Percentiles rank a stretch among this genome's conserved stretches.
Conservation (phyloP, 2,888 invertebrate species). For the Sarcophaga subvicina region DNA sequence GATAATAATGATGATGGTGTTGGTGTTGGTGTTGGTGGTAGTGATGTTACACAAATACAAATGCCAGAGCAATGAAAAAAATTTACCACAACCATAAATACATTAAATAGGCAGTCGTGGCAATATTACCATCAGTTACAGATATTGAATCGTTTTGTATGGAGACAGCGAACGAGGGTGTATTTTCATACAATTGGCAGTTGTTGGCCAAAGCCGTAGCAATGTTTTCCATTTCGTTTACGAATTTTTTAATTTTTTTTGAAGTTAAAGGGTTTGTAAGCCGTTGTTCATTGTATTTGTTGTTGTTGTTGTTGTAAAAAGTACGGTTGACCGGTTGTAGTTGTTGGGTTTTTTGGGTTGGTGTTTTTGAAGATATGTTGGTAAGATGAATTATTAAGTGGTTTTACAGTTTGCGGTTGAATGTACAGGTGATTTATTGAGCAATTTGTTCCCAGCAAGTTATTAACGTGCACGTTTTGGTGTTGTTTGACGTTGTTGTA, state of each 20-base stretch:
- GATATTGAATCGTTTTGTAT: not conserved
- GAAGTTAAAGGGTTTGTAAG: not conserved
- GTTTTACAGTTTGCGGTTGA: constrained; percentile 64
- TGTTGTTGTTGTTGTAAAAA: not conserved
- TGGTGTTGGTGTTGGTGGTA: not conserved
- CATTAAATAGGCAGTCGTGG: not conserved
- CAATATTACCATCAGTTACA: not conserved
- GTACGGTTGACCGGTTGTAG: constrained; percentile 22
- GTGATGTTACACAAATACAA: constrained; percentile 7
- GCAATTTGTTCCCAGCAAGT: constrained; percentile 57
- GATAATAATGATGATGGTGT: constrained; percentile 30
- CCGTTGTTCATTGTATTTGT: too few species aligned
- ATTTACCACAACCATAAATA: not conserved
- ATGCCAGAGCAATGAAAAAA: not conserved
- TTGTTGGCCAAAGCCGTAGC: not conserved
- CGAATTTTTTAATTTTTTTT: not conserved
- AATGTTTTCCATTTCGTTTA: not conserved
- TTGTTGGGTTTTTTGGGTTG: constrained; percentile 7
- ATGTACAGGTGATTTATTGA: constrained; percentile 66
- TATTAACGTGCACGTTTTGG: not conserved
- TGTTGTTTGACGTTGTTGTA: not conserved
- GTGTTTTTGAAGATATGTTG: constrained; percentile 55
- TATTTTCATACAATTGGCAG: not conserved
- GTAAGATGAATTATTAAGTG: constrained; percentile 69
- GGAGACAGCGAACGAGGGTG: not conserved